Evolutionary conservation across 1,140 invertebrate species (phyloP).

Genomic region (Epicauta chinensis): DNA sequence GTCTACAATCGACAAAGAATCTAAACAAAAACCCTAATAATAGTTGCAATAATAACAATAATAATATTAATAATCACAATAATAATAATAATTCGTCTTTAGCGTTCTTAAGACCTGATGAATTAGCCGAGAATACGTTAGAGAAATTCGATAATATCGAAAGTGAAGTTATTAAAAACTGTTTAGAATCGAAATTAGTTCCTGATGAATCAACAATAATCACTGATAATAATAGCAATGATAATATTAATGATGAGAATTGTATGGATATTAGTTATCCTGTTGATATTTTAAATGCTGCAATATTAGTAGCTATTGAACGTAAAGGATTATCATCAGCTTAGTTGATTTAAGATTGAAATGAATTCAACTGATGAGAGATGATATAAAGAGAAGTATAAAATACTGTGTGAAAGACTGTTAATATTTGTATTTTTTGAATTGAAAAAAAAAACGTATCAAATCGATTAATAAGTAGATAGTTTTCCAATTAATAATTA

Average conservation of each 20-base stretch:
- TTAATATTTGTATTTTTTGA: too few relatives aligned
- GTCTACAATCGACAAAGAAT: constrained; percentile 43
- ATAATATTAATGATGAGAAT: constrained; percentile 6
- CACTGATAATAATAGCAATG: constrained; percentile 16
- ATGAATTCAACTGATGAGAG: too few relatives aligned
- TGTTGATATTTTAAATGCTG: constrained; percentile 57
- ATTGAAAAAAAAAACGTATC: too few relatives aligned
- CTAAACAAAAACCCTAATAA: neutral
- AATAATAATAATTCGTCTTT: neutral
- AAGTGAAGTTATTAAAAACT: constrained; percentile 17
- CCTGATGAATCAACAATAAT: constrained; percentile 3
- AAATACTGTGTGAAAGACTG: too few relatives aligned
- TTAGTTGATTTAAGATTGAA: neutral
- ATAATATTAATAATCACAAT: too few relatives aligned
- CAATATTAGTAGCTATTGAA: constrained; percentile 62
- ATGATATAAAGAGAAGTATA: too few relatives aligned
- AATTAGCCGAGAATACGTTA: constrained; percentile 15
- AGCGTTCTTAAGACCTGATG: constrained; percentile 6
- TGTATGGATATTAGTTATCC: constrained; percentile 19
- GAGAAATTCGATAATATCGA: constrained; percentile 21
- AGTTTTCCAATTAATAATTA: too few relatives aligned
- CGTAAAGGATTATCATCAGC: constrained; percentile 59
- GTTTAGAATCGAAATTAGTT: neutral
- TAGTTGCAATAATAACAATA: neutral
- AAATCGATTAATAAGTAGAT: too few relatives aligned